Evolutionary conservation across 2,888 invertebrate species (phyloP), one percentile per base, ranked within the genome.

Genomic region (Cyclophora albipunctata): DNA sequence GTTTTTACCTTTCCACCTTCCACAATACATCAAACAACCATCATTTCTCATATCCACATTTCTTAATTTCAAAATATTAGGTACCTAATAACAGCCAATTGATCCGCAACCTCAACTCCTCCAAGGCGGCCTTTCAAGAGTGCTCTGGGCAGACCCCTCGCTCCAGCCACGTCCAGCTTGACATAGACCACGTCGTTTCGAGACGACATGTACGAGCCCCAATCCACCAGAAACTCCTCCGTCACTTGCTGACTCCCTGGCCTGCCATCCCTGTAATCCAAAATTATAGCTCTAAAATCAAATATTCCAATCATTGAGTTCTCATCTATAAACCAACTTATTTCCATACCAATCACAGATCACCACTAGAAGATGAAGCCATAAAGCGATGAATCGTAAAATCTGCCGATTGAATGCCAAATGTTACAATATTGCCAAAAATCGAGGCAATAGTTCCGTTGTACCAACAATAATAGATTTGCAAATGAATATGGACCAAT

Each of bases 151-250:
- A 96, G 93, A 0, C 93, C 93, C 45, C 92, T 89, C 47, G 95
- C 92, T 34, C 98, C 98, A 48, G 98, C 91, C 20, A 97, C 98
- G 86, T 98, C 98, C 69, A 98, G 90, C 69, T 95, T 92, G 45
- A 96, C 94, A 82, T 97, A 96, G 52, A 98, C 96, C 53, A 97
- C 95, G 85, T 96, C 95, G 75, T 95, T 94, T 59, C 95, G 93
- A 52, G 96, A 96, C 51, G 96, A 95, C 93, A 98, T 94, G 84
- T 97, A 97, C 40, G 96, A 95, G 55, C 96, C 96, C 96, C 97
- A 97, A 81, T 96, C 95, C 64, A 97, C 91, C 58, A 91, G 84
- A 85, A 96, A 98, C 80, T 93, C 91, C 65, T 97, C 96, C 2
- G 95, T 95, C 56, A 98, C 98, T 52, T 95, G 92, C 80, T 96